These are phyloP conservation scores for Lepidurus packardi DNA, from an alignment of 1,140 invertebrate species.

Conservation along the genomic window DNA sequence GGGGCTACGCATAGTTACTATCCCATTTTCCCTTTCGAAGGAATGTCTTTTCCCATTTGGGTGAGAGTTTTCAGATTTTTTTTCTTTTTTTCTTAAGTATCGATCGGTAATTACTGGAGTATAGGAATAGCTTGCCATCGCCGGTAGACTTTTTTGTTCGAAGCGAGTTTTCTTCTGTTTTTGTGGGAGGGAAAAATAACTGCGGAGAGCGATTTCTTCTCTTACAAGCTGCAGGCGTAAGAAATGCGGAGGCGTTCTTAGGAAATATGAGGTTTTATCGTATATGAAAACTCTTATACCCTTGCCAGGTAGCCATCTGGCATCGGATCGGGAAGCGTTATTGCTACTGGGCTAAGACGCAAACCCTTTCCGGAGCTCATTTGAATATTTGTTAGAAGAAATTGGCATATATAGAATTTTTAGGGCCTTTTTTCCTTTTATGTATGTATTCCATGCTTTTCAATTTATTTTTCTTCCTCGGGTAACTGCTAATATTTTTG, in stretches of 20 bases:
- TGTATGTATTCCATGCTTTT: neutral
- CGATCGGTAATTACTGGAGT: neutral
- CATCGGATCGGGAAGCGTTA: neutral
- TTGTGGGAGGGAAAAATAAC: neutral
- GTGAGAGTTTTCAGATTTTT: neutral
- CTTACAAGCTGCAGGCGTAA: neutral
- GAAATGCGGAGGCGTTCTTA: neutral
- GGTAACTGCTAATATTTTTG: too few relatives aligned
- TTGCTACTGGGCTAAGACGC: neutral
- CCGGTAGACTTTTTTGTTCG: neutral
- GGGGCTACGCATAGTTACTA: neutral
- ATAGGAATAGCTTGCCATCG: neutral
- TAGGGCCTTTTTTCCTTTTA: neutral
- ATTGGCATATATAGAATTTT: neutral
- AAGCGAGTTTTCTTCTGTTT: neutral
- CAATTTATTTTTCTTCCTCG: too few relatives aligned
- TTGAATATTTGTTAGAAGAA: neutral
- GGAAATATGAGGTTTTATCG: neutral
- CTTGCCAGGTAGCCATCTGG: slow-evolving; percentile 5
- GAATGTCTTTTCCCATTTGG: neutral
- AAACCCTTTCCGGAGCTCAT: neutral
- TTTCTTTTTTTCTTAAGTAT: neutral
- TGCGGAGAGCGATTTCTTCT: neutral
- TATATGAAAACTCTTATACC: neutral
- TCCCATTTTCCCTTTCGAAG: neutral